Evolutionary conservation across 1,140 invertebrate genomes (phyloP).

Genomic region (Streblospio benedicti): DNA sequence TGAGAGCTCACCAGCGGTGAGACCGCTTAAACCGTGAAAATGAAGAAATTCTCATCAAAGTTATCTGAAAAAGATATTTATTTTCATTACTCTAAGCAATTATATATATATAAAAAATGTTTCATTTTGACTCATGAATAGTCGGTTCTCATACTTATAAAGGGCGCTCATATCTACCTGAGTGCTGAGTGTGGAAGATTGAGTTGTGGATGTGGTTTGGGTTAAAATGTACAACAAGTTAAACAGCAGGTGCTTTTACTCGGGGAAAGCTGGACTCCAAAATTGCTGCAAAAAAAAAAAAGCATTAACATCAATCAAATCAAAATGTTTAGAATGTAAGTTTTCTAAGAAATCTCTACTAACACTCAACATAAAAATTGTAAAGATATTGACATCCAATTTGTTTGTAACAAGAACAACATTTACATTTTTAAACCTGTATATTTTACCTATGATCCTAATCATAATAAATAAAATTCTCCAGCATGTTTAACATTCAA

Average conservation of each 20-base stretch:
- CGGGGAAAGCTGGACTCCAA: constrained; percentile 53
- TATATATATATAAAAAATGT: too few species aligned
- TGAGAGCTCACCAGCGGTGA: constrained; percentile 66
- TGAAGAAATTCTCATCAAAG: constrained; percentile 50
- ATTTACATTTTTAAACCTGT: too few species aligned
- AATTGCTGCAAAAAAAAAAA: constrained; percentile 45
- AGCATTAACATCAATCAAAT: constrained; percentile 2
- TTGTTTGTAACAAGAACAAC: too few species aligned
- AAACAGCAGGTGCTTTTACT: constrained; percentile 60
- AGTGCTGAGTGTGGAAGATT: constrained; percentile 51
- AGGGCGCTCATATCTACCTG: background rate
- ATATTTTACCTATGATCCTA: too few species aligned
- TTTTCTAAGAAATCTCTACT: too few species aligned
- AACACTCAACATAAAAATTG: too few species aligned
- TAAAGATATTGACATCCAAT: too few species aligned
- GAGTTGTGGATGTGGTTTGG: constrained; percentile 48
- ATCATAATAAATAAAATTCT: too few species aligned
- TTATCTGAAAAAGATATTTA: constrained; percentile 26
- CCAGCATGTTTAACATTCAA: too few species aligned
- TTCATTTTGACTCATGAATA: background rate
- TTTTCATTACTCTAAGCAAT: background rate
- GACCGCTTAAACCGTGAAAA: constrained; percentile 65
- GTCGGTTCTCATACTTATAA: background rate
- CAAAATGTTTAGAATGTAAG: too few species aligned
- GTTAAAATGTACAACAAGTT: constrained; percentile 60